Conservation (phyloP, 2,113 vertebrate species). For the western clawed frog (Xenopus tropicalis) region DNA sequence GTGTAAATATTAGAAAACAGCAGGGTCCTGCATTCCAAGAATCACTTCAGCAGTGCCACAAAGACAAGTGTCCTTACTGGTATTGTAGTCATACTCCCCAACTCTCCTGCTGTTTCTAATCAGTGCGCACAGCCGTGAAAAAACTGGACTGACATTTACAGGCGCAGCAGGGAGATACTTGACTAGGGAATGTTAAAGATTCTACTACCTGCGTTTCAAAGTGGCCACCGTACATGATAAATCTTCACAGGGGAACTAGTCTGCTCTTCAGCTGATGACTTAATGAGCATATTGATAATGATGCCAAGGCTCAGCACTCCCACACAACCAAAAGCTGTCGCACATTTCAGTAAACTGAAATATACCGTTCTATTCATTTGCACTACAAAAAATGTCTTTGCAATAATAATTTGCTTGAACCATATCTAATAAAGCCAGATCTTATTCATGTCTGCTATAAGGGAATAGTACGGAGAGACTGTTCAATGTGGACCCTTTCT, state of each 20-base stretch:
- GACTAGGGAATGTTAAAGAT: slow-evolving; percentile 92
- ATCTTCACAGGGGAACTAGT: slow-evolving; percentile 64
- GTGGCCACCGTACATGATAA: slow-evolving; percentile 81
- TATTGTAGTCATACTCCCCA: slow-evolving; percentile 83
- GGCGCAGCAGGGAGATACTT: slow-evolving; percentile 90
- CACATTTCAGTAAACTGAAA: background rate
- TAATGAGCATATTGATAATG: slow-evolving; percentile 64
- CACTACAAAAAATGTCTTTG: background rate
- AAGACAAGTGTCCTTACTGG: slow-evolving; percentile 90
- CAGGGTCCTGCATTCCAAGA: slow-evolving; percentile 86
- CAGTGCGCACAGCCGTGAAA: slow-evolving; percentile 92
- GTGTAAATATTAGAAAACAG: slow-evolving; percentile 99
- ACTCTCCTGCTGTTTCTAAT: slow-evolving; percentile 97
- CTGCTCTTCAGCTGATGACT: slow-evolving; percentile 56
- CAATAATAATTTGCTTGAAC: background rate
- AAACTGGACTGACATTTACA: slow-evolving; percentile 98
- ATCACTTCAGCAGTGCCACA: slow-evolving; percentile 82
- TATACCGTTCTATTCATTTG: background rate
- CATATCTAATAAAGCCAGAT: background rate
- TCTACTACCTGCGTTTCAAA: slow-evolving; percentile 83
- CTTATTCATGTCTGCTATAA: background rate
- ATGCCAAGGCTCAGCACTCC: slow-evolving; percentile 47
- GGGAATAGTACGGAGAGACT: background rate
- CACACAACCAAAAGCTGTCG: background rate
- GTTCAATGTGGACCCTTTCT: background rate